Percentiles rank a stretch among this genome's conserved stretches.
Conservation (phyloP, 1,140 invertebrate species). For the Drosophila yakuba region DNA sequence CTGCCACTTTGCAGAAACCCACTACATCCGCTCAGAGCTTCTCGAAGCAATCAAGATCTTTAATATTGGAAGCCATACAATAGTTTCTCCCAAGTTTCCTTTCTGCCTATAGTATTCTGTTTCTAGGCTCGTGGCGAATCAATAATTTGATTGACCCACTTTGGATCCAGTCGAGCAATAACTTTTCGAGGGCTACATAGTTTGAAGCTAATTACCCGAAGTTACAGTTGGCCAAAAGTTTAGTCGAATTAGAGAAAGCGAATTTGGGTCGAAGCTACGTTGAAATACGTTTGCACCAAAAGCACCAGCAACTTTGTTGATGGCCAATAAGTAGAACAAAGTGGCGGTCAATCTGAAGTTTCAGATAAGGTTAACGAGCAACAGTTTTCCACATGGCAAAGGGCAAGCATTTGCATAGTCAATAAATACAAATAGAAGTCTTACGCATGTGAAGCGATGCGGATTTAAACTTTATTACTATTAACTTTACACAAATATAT, state of each 20-base stretch:
- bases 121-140: conserved; percentile 33
- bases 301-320: conserved; percentile 37
- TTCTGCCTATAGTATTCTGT: conserved; percentile 1
- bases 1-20: conserved; percentile 26
- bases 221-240: conserved; percentile 38
- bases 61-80: conserved; percentile 6
- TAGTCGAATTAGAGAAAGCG: background rate
- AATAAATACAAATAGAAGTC: no score
- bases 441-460: no score
- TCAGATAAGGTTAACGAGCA: background rate
- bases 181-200: conserved; percentile 16
- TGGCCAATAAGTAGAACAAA: conserved; percentile 38
- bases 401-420: no score
- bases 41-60: conserved; percentile 24
- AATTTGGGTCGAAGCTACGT: conserved; percentile 35
- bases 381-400: conserved; percentile 1
- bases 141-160: conserved; percentile 61
- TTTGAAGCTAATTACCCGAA: conserved; percentile 44
- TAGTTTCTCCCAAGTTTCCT: background rate
- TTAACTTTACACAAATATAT: no score
- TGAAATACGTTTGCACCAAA: conserved; percentile 22
- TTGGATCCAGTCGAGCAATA: conserved; percentile 23
- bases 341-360: conserved; percentile 35
- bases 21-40: conserved; percentile 34
- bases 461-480: no score